Evolutionary conservation across 2,113 vertebrate species (phyloP), one percentile per base, ranked within the genome.

Genomic region (Crotalus viridis): DNA sequence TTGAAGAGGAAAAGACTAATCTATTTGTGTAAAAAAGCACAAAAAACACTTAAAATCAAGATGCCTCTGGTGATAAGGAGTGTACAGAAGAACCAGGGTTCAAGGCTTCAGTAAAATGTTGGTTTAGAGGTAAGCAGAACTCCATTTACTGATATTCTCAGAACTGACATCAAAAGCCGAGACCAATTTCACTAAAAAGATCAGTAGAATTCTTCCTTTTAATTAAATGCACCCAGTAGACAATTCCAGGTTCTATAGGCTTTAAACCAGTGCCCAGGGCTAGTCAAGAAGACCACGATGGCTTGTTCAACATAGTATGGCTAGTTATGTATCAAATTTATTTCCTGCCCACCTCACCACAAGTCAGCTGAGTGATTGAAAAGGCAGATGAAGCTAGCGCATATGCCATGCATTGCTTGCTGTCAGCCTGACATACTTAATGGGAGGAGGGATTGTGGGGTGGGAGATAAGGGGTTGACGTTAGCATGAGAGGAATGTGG

Each of bases 81-180:
- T 5, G 24, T 33, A 24, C 2, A 22, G 28, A 0, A 0, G 5
- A 0, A 0, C 56, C 88, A 92, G 69, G 8, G 91, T n/a, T 28
- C 54, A 89, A 0, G 3, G 89, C 89, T 21, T 52, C 26, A 52
- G 33, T 19, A 21, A 33, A 89, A 59, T 0, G 0, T 33, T 46
- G 87, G 21, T 0, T 4, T 64, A 52, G 90, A 93, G 4, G 5
- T 17, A 74, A 33, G 64, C 5, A 55, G 12, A 56, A 0, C 54
- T 26, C 19, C 54, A 2, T 87, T 52, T 17, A 90, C 0, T 13
- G 48, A 5, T 1, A 1, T 6, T 57, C 10, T 81, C 88, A 9
- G 88, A 91, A 61, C 81, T 91, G 28, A 10, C 21, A 90, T 0
- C 0, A 90, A 51, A 1, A 1, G n/a, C 15, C 24, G 0, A 0